phyloP scores from a whole-genome alignment of 2,113 vertebrate genomes.

The Mobula hypostoma region DNA sequence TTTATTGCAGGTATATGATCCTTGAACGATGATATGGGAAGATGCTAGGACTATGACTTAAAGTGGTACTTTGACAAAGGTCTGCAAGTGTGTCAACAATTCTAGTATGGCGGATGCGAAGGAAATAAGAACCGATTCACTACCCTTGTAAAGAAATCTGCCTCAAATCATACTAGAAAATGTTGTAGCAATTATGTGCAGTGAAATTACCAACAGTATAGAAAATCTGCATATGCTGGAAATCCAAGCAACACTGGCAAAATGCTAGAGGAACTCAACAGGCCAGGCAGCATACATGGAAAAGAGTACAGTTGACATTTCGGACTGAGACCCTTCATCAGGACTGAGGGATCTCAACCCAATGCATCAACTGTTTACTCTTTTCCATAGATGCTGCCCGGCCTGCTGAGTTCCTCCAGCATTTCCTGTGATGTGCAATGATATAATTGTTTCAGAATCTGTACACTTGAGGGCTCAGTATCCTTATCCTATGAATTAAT shows the following conservation, averaged over 20 bases:
- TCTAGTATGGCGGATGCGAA: constrained; percentile 60
- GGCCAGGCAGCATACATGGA: too few relatives aligned
- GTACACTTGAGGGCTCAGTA: neutral
- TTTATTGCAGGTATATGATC: constrained; percentile 56
- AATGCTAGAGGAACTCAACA: too few relatives aligned
- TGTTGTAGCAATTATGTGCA: neutral
- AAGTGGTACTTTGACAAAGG: constrained; percentile 57
- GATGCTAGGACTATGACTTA: constrained; percentile 47
- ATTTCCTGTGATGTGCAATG: neutral
- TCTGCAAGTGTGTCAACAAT: constrained; percentile 51
- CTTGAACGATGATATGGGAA: constrained; percentile 48
- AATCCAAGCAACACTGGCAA: too few relatives aligned
- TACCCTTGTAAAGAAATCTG: constrained; percentile 54
- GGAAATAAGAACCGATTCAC: constrained; percentile 58
- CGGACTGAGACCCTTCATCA: too few relatives aligned
- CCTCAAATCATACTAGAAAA: constrained; percentile 32
- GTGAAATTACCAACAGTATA: neutral
- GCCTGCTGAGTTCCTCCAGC: too few relatives aligned
- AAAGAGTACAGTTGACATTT: too few relatives aligned
- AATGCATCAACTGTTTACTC: too few relatives aligned
- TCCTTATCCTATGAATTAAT: neutral
- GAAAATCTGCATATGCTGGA: too few relatives aligned
- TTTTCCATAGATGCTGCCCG: too few relatives aligned
- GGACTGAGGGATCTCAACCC: too few relatives aligned
- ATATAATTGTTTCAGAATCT: neutral